A percentile compares a stretch with the other conserved stretches of the same genome.
Evolutionary conservation across 2,888 invertebrate genomes (phyloP).

Genomic region (Neelides folsomi): DNA sequence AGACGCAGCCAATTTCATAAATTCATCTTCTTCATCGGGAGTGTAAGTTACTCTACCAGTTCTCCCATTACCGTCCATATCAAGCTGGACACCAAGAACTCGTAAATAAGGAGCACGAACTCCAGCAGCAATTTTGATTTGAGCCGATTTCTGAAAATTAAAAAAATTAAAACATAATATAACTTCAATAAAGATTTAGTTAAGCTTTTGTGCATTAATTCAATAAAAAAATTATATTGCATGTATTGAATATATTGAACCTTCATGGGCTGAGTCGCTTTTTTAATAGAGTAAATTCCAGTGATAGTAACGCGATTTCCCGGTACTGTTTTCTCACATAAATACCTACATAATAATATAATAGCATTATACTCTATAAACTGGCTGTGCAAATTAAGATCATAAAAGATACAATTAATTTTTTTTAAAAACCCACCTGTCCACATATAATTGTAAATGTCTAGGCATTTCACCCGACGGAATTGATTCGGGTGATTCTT

Average conservation of each 20-base stretch:
- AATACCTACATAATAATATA: constrained; percentile 45
- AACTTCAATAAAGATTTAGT: too few relatives aligned
- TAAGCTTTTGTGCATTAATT: background rate
- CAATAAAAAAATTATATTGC: background rate
- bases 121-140: constrained; percentile 70
- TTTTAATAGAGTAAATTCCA: constrained; percentile 93
- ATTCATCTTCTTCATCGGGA: constrained; percentile 64
- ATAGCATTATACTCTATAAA: too few relatives aligned
- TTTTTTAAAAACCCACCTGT: constrained; percentile 53
- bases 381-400: too few relatives aligned
- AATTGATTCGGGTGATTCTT: constrained; percentile 86
- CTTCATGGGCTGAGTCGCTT: constrained; percentile 51
- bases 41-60: constrained; percentile 40
- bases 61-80: constrained; percentile 59
- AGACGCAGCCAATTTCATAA: constrained; percentile 67
- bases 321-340: constrained; percentile 90
- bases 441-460: constrained; percentile 86
- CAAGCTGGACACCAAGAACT: constrained; percentile 80
- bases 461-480: constrained; percentile 97
- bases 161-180: background rate
- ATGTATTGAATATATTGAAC: constrained; percentile 36
- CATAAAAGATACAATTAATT: too few relatives aligned
- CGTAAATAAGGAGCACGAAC: constrained; percentile 88
- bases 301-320: constrained; percentile 86
- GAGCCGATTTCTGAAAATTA: constrained; percentile 46